A percentile compares a stretch with the other conserved stretches of the same genome.
Conservation (phyloP, 2,888 invertebrate genomes). For the Melinaea menophilus region DNA sequence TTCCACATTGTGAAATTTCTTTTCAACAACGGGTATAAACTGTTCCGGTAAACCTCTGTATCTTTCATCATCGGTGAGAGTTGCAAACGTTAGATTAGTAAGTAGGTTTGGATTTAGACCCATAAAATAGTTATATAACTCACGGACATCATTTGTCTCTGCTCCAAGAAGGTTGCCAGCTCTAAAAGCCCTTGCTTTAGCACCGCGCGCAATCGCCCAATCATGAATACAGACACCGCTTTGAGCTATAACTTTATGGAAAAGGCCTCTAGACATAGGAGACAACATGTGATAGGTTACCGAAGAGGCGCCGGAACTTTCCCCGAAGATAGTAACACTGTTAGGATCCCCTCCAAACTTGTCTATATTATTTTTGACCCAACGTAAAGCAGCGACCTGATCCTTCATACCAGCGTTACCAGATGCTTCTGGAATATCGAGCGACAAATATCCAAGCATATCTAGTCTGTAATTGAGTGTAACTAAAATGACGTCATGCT, state of each 20-base stretch:
- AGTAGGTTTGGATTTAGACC: constrained; percentile 44
- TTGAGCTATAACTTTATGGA: constrained; percentile 60
- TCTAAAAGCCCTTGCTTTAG: constrained; percentile 31
- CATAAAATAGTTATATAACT: constrained; percentile 37
- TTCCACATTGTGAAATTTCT: constrained; percentile 42
- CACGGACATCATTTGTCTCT: constrained; percentile 29
- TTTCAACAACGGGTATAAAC: constrained; percentile 55
- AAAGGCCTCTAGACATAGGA: constrained; percentile 59
- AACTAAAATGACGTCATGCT: constrained; percentile 56
- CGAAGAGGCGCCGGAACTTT: constrained; percentile 61
- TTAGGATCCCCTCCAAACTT: constrained; percentile 59
- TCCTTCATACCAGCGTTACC: constrained; percentile 64
- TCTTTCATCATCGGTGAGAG: constrained; percentile 48
- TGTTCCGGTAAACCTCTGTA: constrained; percentile 47
- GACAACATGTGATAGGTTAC: constrained; percentile 59
- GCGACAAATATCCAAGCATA: constrained; percentile 57
- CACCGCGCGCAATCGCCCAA: constrained; percentile 42
- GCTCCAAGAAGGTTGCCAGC: constrained; percentile 36
- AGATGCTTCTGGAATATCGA: constrained; percentile 58
- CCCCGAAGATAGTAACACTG: constrained; percentile 60
- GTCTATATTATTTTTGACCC: constrained; percentile 54
- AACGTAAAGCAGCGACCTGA: constrained; percentile 56
- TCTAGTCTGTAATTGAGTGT: constrained; percentile 62
- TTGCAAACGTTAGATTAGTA: constrained; percentile 39
- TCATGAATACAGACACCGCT: constrained; percentile 58